Percentiles rank a stretch among this genome's conserved stretches.
Evolutionary conservation across 2,888 invertebrate species (phyloP).

Genomic region (Eupithecia subumbrata): DNA sequence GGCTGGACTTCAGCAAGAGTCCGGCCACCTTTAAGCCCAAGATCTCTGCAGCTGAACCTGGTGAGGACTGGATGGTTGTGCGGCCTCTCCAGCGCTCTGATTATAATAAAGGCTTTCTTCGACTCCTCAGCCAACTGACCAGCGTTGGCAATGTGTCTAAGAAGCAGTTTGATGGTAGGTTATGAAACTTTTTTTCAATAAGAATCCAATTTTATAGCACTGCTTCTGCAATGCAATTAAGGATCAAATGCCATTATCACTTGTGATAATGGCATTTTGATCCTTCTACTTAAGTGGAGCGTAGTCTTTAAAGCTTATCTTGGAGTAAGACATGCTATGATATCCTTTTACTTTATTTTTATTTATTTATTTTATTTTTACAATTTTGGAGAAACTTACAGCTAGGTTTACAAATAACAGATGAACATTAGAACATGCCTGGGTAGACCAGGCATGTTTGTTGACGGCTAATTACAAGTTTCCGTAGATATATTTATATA

Average conservation of each 20-base stretch:
- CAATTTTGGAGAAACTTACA: no score
- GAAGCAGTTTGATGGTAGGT: slow-evolving; percentile 92
- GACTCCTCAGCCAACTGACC: slow-evolving; percentile 92
- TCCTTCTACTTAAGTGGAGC: no score
- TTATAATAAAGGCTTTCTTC: slow-evolving; percentile 92
- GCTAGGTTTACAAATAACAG: no score
- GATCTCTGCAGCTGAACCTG: slow-evolving; percentile 88
- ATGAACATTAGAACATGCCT: no score
- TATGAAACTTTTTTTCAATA: background rate
- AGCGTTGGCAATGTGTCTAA: slow-evolving; percentile 91
- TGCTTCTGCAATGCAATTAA: background rate
- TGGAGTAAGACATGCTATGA: no score
- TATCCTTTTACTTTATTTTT: no score
- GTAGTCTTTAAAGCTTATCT: background rate
- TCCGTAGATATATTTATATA: no score
- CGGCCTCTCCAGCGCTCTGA: slow-evolving; percentile 92
- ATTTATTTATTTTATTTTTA: no score
- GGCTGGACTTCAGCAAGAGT: slow-evolving; percentile 87
- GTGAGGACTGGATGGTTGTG: slow-evolving; percentile 89
- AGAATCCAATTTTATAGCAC: background rate
- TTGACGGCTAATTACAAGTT: no score
- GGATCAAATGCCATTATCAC: background rate
- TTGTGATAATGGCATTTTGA: no score
- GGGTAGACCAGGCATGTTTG: no score
- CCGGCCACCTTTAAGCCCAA: slow-evolving; percentile 87